phyloP scores from a whole-genome alignment of 2,797 vertebrate genomes.

The Enteromius argenteus region DNA sequence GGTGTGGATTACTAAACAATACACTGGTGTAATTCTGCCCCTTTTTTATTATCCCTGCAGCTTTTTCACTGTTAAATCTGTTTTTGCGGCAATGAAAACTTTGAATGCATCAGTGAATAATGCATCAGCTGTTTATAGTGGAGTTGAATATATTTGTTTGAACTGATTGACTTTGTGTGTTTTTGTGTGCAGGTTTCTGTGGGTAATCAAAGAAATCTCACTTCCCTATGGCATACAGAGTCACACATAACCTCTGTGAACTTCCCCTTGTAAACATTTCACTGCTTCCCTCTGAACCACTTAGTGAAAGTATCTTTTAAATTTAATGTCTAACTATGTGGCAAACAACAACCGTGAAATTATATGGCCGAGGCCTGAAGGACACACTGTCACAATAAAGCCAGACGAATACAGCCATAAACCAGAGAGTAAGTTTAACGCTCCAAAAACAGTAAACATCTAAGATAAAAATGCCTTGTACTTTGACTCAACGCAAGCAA shows the following conservation, averaged over 20 bases:
- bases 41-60: neutral
- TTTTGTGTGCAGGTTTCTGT: neutral
- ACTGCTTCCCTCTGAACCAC: slow-evolving; percentile 62
- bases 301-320: slow-evolving; percentile 51
- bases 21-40: neutral
- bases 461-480: slow-evolving; percentile 33
- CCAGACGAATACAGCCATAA: slow-evolving; percentile 38
- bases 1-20: neutral
- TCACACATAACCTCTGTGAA: slow-evolving; percentile 68
- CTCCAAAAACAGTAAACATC: slow-evolving; percentile 28
- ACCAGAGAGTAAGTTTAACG: slow-evolving; percentile 37
- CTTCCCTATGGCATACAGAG: slow-evolving; percentile 64
- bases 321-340: slow-evolving; percentile 51
- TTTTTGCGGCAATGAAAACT: neutral
- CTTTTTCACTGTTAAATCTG: neutral
- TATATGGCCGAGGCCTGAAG: slow-evolving; percentile 49
- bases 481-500: neutral
- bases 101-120: neutral
- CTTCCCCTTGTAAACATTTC: slow-evolving; percentile 73
- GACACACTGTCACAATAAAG: slow-evolving; percentile 43
- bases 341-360: slow-evolving; percentile 59
- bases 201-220: slow-evolving; percentile 61
- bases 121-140: neutral
- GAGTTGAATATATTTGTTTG: neutral
- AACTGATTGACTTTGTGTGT: neutral